phyloP scores from a whole-genome alignment of 2,113 vertebrate species.

The Eonycteris spelaea region DNA sequence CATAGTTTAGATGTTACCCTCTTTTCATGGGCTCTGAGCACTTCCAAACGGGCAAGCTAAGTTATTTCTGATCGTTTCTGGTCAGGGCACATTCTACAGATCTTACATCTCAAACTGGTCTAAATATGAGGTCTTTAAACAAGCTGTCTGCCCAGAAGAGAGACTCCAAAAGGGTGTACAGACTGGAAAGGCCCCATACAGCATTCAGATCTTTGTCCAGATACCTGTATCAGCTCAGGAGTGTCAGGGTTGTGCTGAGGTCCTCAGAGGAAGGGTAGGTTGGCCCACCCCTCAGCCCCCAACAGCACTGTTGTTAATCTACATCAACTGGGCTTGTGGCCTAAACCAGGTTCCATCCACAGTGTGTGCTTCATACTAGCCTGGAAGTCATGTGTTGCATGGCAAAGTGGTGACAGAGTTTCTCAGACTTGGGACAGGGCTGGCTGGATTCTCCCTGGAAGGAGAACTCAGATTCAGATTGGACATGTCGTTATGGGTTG shows the following conservation, averaged over 20 bases:
- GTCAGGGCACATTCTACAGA: not conserved
- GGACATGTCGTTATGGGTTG: not conserved
- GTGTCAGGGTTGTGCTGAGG: not conserved
- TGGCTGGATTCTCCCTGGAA: not conserved
- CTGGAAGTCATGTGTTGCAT: not conserved
- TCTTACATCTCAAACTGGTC: not conserved
- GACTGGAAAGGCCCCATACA: not conserved
- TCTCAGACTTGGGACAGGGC: not conserved
- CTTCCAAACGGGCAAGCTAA: not conserved
- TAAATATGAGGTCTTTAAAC: not conserved
- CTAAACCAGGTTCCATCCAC: not conserved
- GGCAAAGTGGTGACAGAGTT: not conserved
- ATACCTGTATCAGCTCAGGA: not conserved
- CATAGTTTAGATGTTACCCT: not conserved
- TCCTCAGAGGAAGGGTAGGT: not conserved
- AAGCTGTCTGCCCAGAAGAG: not conserved
- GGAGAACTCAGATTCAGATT: not conserved
- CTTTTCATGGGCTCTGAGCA: not conserved
- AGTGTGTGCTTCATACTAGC: not conserved
- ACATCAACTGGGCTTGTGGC: not conserved
- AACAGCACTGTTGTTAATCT: not conserved
- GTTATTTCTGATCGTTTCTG: not conserved
- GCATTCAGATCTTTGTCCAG: not conserved
- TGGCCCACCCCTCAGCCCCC: accelerated
- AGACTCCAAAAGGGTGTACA: not conserved